These are phyloP conservation scores for Bradypus variegatus DNA, from an alignment of 2,797 vertebrate genomes.

Conservation along the genomic window DNA sequence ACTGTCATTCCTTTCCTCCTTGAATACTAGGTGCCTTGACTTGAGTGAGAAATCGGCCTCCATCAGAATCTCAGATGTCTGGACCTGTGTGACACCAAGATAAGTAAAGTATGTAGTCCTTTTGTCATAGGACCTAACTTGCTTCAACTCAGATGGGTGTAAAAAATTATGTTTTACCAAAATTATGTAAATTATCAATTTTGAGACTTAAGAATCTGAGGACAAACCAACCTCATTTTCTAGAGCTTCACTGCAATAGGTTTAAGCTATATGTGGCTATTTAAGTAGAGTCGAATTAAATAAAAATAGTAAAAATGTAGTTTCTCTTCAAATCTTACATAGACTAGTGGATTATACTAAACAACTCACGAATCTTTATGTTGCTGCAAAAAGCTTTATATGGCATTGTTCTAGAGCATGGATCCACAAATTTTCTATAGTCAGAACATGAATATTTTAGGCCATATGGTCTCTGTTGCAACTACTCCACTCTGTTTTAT, in stretches of 20 bases:
- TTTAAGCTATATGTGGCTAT: not conserved
- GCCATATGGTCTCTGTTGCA: not conserved
- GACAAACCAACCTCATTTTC: not conserved
- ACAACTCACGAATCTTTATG: not conserved
- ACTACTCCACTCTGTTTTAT: not conserved
- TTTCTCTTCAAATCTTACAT: not conserved
- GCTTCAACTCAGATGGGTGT: not conserved
- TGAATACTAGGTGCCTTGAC: conserved; percentile 45
- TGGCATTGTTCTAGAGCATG: not conserved
- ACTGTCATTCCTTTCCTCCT: conserved; percentile 28
- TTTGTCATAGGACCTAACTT: not conserved
- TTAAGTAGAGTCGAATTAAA: not conserved
- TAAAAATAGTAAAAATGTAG: conserved; percentile 5
- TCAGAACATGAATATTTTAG: not conserved
- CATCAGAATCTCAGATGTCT: not conserved
- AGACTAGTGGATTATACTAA: not conserved
- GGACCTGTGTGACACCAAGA: not conserved
- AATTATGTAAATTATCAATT: not conserved
- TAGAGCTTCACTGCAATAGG: not conserved
- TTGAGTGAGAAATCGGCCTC: conserved; percentile 11
- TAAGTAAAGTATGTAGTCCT: conserved; percentile 34
- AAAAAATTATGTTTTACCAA: not conserved
- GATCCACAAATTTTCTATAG: not conserved
- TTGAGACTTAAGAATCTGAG: not conserved
- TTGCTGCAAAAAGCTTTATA: not conserved